These are phyloP conservation scores for Sus scrofa DNA, from an alignment of 2,113 vertebrate species.

Conservation along the genomic window T2T-Sscrofa CM000814.6:144407501-144408000, in stretches of 20 bases:
- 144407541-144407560: no score
- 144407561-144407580: no score
- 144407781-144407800: neutral
- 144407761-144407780: neutral
- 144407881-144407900: neutral
- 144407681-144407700: neutral
- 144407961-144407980: neutral
- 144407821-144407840: neutral
- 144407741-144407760: neutral
- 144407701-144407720: fast-evolving
- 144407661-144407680: fast-evolving
- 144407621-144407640: no score
- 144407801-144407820: neutral
- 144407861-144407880: conserved; percentile 56
- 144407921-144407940: neutral
- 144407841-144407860: neutral
- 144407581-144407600: neutral
- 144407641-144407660: fast-evolving
- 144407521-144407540: no score
- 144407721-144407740: neutral
- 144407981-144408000: neutral
- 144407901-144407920: neutral
- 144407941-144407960: neutral
- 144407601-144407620: neutral
- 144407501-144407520: neutral